phyloP scores from a whole-genome alignment of 2,888 invertebrate genomes.

The Pseudococcus jackbeardsleyi region DNA sequence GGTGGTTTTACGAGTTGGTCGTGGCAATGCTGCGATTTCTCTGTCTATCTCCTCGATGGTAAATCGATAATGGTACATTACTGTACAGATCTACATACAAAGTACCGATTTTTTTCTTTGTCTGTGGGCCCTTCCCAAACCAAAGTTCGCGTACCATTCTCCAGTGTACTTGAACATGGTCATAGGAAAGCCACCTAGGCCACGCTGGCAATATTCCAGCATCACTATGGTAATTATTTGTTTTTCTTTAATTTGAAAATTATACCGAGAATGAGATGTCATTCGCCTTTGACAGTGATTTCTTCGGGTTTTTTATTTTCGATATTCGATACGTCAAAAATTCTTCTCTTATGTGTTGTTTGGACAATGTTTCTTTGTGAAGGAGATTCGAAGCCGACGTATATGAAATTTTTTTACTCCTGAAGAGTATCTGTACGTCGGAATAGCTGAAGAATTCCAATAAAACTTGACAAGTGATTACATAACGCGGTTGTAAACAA shows the following conservation, averaged over 20 bases:
- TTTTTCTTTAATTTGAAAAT: conserved; percentile 23
- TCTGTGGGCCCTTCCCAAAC: not conserved
- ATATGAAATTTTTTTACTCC: conserved; percentile 4
- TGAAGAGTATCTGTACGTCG: not conserved
- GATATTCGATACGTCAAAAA: conserved; percentile 30
- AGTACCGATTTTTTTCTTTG: not conserved
- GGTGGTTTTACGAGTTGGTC: conserved; percentile 40
- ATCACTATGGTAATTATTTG: conserved; percentile 42
- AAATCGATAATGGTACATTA: too few relatives aligned
- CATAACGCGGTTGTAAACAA: not conserved
- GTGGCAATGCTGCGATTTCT: not conserved
- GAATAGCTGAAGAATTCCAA: not conserved
- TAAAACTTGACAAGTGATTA: conserved; percentile 22
- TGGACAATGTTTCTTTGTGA: conserved; percentile 29
- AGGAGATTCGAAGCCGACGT: not conserved
- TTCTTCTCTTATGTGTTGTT: not conserved
- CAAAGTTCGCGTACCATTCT: not conserved
- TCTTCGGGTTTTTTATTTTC: not conserved
- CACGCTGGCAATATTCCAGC: conserved; percentile 16
- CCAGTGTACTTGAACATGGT: too few relatives aligned
- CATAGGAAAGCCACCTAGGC: not conserved
- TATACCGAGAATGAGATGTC: conserved; percentile 20
- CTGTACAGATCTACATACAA: not conserved
- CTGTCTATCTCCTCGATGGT: not conserved
- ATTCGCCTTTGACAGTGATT: conserved; percentile 34